phyloP scores from a whole-genome alignment of 2,113 vertebrate genomes.

The Gobius niger region DNA sequence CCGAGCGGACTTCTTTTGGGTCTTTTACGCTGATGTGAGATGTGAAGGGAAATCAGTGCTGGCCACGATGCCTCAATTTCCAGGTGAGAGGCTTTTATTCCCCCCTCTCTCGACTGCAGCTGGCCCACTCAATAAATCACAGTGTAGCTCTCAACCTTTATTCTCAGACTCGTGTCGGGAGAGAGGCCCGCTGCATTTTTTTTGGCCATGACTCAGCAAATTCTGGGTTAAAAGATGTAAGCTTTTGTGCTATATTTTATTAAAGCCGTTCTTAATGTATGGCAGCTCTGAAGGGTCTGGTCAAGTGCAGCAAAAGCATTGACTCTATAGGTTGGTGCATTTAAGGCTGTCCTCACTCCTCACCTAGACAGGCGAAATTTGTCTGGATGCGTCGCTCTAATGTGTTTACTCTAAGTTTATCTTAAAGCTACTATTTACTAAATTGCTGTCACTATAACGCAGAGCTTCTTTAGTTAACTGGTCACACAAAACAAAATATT shows the following conservation, averaged over 20 bases:
- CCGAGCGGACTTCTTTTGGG: slow-evolving; percentile 60
- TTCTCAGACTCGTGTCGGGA: slow-evolving; percentile 43
- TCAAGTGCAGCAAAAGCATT: not conserved
- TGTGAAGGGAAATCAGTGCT: slow-evolving; percentile 55
- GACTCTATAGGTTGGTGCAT: not conserved
- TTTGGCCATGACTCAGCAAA: slow-evolving; percentile 62
- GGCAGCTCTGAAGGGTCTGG: not conserved
- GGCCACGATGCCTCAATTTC: slow-evolving; percentile 59
- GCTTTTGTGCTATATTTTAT: slow-evolving; percentile 20
- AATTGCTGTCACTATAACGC: no score
- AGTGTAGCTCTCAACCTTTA: slow-evolving; percentile 42
- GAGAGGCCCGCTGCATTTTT: slow-evolving; percentile 35
- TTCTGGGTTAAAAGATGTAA: slow-evolving; percentile 10
- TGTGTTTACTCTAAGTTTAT: no score
- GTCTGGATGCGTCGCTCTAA: no score
- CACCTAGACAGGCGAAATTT: no score
- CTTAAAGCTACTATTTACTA: no score
- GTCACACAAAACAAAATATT: no score
- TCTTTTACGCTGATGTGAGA: slow-evolving; percentile 65
- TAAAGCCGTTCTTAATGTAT: slow-evolving; percentile 3
- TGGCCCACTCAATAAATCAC: slow-evolving; percentile 69
- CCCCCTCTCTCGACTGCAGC: slow-evolving; percentile 55
- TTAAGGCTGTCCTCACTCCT: not conserved
- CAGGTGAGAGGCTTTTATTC: slow-evolving; percentile 71
- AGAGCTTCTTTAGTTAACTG: no score